Conservation (phyloP, 1,140 invertebrate genomes). For the Dendroctonus valens region DNA sequence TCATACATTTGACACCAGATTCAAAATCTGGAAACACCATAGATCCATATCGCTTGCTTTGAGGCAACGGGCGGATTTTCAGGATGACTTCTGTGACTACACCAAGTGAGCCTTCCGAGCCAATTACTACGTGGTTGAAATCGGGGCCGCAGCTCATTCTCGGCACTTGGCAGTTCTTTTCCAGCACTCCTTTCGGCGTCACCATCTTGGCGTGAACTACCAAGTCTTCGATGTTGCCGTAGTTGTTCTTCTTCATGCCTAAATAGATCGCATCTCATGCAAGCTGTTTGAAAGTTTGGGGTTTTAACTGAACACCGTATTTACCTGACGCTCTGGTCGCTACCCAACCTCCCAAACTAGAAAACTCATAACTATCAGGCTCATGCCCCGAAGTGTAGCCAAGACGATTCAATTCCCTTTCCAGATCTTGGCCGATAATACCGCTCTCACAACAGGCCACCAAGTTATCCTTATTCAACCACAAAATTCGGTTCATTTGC, state of each 20-base stretch:
- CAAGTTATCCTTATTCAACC: slow-evolving; percentile 89
- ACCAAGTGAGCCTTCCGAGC: slow-evolving; percentile 94
- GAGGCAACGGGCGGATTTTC: slow-evolving; percentile 90
- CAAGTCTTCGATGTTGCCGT: slow-evolving; percentile 97
- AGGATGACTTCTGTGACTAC: slow-evolving; percentile 90
- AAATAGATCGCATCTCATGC: neutral
- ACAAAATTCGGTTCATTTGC: slow-evolving; percentile 94
- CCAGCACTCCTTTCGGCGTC: slow-evolving; percentile 78
- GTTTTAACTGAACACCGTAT: neutral
- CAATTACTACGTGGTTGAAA: slow-evolving; percentile 93
- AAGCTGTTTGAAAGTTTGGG: too few species aligned
- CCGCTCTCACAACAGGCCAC: slow-evolving; percentile 83
- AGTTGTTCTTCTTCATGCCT: slow-evolving; percentile 99
- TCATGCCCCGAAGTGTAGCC: slow-evolving; percentile 89
- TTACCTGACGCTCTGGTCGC: slow-evolving; percentile 85
- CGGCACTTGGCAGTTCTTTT: slow-evolving; percentile 82
- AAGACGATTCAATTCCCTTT: slow-evolving; percentile 67
- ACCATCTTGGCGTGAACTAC: slow-evolving; percentile 88
- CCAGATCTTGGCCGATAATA: slow-evolving; percentile 93
- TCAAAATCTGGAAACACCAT: slow-evolving; percentile 93
- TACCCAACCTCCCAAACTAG: slow-evolving; percentile 97
- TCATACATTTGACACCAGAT: slow-evolving; percentile 80
- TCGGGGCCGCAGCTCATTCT: slow-evolving; percentile 92
- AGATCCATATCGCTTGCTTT: slow-evolving; percentile 84
- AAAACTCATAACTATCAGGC: slow-evolving; percentile 97